Conservation (phyloP, 1,140 invertebrate genomes). For the Drosophila repletoides region DNA sequence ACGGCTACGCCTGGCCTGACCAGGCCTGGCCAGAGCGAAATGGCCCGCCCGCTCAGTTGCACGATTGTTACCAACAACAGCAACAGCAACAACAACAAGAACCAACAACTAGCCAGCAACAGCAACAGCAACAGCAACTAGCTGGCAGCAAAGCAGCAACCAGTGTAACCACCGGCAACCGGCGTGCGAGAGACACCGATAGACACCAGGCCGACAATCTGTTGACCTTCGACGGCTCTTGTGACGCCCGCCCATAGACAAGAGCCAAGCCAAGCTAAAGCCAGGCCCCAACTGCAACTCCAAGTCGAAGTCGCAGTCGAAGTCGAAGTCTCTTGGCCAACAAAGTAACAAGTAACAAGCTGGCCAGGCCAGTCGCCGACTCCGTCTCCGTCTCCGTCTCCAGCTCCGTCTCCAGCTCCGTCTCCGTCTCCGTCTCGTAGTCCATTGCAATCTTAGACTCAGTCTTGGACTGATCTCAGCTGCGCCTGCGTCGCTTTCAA, state of each 20-base stretch:
- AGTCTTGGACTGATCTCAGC: conserved; percentile 50
- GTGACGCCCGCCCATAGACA: conserved; percentile 72
- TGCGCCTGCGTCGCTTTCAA: conserved; percentile 74
- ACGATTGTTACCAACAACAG: conserved; percentile 14
- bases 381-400: background rate
- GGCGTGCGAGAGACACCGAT: conserved; percentile 39
- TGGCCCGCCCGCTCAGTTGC: conserved; percentile 32
- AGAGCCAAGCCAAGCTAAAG: conserved; percentile 25
- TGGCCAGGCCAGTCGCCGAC: background rate
- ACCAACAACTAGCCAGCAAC: background rate
- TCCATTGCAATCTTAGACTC: conserved; percentile 49
- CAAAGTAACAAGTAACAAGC: conserved; percentile 34
- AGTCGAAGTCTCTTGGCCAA: conserved; percentile 30
- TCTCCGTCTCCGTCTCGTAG: conserved; percentile 15
- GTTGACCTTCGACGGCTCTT: conserved; percentile 75
- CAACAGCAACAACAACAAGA: background rate
- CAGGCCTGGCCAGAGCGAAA: too few relatives aligned
- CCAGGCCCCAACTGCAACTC: background rate
- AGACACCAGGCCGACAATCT: conserved; percentile 66
- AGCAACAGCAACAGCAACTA: background rate
- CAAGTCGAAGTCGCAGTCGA: conserved; percentile 2
- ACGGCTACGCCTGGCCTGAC: conserved; percentile 60
- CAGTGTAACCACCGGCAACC: conserved; percentile 1
- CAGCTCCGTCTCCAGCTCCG: background rate
- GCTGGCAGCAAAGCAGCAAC: conserved; percentile 1